Conservation (phyloP, 2,888 invertebrate species). For the Cepaea hortensis region DNA sequence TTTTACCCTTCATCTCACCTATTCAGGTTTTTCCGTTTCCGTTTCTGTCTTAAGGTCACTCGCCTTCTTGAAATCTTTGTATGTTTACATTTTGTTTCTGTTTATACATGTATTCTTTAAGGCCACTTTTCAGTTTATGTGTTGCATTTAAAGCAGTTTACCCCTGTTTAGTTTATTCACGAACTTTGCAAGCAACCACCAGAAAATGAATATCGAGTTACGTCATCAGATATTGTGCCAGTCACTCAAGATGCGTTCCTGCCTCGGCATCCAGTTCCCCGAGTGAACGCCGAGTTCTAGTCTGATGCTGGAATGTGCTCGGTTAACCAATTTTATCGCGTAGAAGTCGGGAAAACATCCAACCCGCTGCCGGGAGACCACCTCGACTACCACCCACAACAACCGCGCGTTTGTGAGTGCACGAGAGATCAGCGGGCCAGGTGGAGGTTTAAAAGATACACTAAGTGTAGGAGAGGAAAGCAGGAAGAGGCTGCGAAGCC, state of each 20-base stretch:
- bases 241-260: slow-evolving; percentile 16
- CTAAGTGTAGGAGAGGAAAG: not conserved
- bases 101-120: no score
- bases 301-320: slow-evolving; percentile 17
- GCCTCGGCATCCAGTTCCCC: not conserved
- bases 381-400: slow-evolving; percentile 31
- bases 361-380: slow-evolving; percentile 24
- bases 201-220: slow-evolving; percentile 10
- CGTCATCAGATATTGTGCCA: slow-evolving; percentile 25
- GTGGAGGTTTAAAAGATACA: slow-evolving; percentile 22
- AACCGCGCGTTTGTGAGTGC: slow-evolving; percentile 31
- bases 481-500: slow-evolving; percentile 4
- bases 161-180: no score
- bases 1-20: no score
- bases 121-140: no score
- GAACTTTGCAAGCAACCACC: slow-evolving; percentile 2
- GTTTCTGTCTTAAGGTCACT: no score
- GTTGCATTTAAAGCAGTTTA: no score
- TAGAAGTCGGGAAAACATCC: not conserved
- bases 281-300: not conserved
- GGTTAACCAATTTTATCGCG: slow-evolving; percentile 20
- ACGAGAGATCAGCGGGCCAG: slow-evolving; percentile 14
- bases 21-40: no score
- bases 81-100: no score
- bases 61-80: no score